A percentile compares a stretch with the other conserved stretches of the same genome.
These are phyloP conservation scores for Spodoptera frugiperda DNA, from an alignment of 1,140 invertebrate genomes.

Conservation along the genomic window DNA sequence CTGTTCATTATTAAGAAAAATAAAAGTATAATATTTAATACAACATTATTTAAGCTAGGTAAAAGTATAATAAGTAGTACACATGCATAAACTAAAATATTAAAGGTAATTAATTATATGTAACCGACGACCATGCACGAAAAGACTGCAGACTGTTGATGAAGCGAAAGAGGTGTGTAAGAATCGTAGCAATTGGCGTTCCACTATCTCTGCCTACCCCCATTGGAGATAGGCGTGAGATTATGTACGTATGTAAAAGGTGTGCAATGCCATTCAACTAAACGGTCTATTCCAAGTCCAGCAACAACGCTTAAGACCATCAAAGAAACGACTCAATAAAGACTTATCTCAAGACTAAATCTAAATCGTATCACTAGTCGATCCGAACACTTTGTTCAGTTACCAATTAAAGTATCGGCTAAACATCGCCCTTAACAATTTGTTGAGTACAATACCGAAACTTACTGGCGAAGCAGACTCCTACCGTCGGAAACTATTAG, in stretches of 20 bases:
- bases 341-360: background rate
- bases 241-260: too few relatives aligned
- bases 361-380: background rate
- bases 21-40: background rate
- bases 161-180: too few relatives aligned
- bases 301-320: background rate
- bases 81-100: background rate
- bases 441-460: background rate
- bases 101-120: too few relatives aligned
- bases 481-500: slow-evolving; percentile 41
- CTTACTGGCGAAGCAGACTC: background rate
- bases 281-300: too few relatives aligned
- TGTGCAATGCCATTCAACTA: too few relatives aligned
- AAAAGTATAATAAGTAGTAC: background rate
- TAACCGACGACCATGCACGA: too few relatives aligned
- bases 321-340: background rate
- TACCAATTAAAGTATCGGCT: slow-evolving; percentile 28
- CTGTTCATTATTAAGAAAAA: too few relatives aligned
- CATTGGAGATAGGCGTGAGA: too few relatives aligned
- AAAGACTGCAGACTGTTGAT: too few relatives aligned
- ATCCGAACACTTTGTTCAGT: slow-evolving; percentile 2
- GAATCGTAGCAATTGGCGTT: too few relatives aligned
- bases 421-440: slow-evolving; percentile 11
- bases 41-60: background rate
- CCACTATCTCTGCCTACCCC: too few relatives aligned